Base-by-base conservation (phyloP, 2,113 vertebrate species). In the Etheostoma spectabile region DNA sequence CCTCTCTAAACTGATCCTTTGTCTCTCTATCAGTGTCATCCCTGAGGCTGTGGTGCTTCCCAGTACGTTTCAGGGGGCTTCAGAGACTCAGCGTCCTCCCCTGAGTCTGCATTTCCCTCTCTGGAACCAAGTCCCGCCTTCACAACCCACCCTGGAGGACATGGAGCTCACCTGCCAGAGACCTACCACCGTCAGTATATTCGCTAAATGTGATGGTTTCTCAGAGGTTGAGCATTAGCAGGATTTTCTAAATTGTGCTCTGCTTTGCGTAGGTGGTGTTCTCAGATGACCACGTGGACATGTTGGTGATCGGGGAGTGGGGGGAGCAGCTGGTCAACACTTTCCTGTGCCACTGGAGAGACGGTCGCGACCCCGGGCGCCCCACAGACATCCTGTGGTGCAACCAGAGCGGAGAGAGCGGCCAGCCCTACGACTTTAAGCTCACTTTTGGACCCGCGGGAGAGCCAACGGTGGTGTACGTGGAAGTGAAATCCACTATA, bases 401-500 rank as follows among this genome's bases (percentile, higher is more conserved):
- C 84, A 96, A 96, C 30, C 78, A 90, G 76, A 79, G 69, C 3
- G 94, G 94, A 0, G 95, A 96, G 84, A 96, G 92, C 0, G 95
- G 95, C 19, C 92, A 90, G 63, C 95, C 95, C 0, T 95, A 92
- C 55, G 95, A 96, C 84, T 96, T 96, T 64, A 93, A 80, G 56
- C 90, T 96, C 19, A 88, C 77, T 8, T 95, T 95, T 1, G 24
- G 48, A 0, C 14, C 19, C 2, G 27, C 13, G 1, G 65, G 42
- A 2, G 53, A 0, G 35, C 3, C 2, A 0, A 15, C 5, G 18
- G 74, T 91, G 62, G 89, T 95, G 61, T 96, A 90, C 13, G 94
- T 96, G 72, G 95, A 96, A 65, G 95, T 96, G 60, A 96, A 96
- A 90, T 89, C 95, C 0, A 96, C 95, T 0, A 57, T 93, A 19